phyloP scores from a whole-genome alignment of 1,140 invertebrate species.

The Ceratina japonica region DNA sequence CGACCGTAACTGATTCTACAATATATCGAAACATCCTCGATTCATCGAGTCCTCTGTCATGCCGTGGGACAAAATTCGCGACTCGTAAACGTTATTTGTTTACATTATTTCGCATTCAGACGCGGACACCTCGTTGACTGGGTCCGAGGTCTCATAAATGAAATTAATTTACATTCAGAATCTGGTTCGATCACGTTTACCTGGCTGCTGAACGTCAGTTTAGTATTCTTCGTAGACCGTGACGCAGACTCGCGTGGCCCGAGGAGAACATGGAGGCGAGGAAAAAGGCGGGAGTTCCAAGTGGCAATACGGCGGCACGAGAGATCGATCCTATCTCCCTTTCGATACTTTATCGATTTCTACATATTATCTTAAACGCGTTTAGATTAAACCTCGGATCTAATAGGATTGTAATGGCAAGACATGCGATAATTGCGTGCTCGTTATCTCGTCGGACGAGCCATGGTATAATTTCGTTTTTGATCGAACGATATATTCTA shows the following conservation, averaged over 20 bases:
- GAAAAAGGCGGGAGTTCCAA: slow-evolving; percentile 34
- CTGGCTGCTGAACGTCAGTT: slow-evolving; percentile 18
- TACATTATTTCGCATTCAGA: neutral
- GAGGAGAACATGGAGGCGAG: slow-evolving; percentile 1
- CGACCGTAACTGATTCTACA: slow-evolving; percentile 10
- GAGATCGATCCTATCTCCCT: neutral
- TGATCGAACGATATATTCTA: neutral
- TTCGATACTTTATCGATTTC: neutral
- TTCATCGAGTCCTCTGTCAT: too few species aligned
- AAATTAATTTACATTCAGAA: neutral
- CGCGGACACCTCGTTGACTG: too few species aligned
- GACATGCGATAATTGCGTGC: neutral
- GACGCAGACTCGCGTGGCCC: slow-evolving; percentile 13
- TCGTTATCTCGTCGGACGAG: neutral
- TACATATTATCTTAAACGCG: neutral
- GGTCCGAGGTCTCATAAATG: too few species aligned
- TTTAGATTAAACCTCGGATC: neutral
- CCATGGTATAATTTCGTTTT: neutral
- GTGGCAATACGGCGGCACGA: too few species aligned
- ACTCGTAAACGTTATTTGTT: neutral
- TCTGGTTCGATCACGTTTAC: slow-evolving; percentile 4
- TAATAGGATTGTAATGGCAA: neutral
- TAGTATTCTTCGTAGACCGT: slow-evolving; percentile 16
- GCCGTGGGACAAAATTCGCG: too few species aligned
- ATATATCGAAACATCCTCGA: too few species aligned